A percentile compares a stretch with the other conserved stretches of the same genome.
Conservation (phyloP, 2,888 invertebrate genomes). For the Homarus gammarus region DNA sequence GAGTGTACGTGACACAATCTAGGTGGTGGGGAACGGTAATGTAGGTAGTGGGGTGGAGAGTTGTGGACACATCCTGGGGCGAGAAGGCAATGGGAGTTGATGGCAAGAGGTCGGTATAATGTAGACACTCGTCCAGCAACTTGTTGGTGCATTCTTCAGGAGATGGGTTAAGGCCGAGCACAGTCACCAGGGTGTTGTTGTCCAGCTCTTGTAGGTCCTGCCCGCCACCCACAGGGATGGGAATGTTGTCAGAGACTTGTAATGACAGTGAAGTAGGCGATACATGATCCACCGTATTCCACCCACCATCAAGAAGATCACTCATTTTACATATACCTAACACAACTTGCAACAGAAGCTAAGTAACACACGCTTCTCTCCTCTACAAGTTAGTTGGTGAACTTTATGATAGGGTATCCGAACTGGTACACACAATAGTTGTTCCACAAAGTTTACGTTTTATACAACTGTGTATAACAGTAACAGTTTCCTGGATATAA, state of each 20-base stretch:
- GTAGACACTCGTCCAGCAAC: background rate
- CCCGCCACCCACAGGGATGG: background rate
- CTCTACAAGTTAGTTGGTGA: background rate
- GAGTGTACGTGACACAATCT: background rate
- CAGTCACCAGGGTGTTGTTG: background rate
- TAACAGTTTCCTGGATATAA: background rate
- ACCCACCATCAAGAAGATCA: background rate
- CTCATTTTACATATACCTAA: background rate
- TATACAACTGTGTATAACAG: background rate
- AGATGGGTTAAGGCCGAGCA: background rate
- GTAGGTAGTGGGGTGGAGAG: background rate
- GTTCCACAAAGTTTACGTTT: too few species aligned
- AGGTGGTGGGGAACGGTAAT: background rate
- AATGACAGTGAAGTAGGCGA: background rate
- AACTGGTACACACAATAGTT: background rate
- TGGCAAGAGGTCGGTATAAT: background rate
- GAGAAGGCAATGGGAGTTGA: background rate
- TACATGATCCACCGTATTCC: background rate
- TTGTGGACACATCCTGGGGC: background rate
- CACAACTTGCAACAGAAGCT: background rate
- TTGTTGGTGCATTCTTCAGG: background rate
- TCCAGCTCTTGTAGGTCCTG: background rate
- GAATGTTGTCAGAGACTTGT: background rate
- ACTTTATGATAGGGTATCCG: background rate
- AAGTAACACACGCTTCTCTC: background rate